These are phyloP conservation scores for Scartelaos histophorus DNA, from an alignment of 2,113 vertebrate genomes.

Conservation along the genomic window DNA sequence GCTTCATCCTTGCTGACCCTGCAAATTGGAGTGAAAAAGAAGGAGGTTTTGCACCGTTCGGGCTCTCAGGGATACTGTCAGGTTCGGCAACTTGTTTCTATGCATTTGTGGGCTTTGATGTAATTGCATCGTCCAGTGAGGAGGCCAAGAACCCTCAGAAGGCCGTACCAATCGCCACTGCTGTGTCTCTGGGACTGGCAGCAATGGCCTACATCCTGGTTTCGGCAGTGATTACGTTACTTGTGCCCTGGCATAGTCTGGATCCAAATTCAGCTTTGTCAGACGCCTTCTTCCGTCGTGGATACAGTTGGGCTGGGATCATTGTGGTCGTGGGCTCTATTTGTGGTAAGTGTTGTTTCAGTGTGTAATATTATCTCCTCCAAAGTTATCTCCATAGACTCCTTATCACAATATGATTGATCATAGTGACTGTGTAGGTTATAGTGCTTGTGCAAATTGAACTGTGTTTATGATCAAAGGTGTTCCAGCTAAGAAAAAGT, in stretches of 20 bases:
- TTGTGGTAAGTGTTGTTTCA: conserved; percentile 84
- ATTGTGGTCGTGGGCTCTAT: conserved; percentile 92
- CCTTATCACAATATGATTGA: neutral
- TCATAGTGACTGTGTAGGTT: neutral
- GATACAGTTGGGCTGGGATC: conserved; percentile 92
- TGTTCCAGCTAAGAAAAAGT: no score
- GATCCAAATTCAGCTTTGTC: conserved; percentile 90
- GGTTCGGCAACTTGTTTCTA: conserved; percentile 96
- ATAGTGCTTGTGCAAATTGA: neutral
- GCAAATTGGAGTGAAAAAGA: conserved; percentile 86
- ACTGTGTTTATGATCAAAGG: neutral
- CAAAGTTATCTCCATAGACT: neutral
- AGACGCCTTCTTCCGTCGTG: conserved; percentile 91
- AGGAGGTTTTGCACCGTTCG: conserved; percentile 89
- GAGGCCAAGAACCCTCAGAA: conserved; percentile 90
- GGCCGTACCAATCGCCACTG: conserved; percentile 87
- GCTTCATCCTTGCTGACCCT: conserved; percentile 86
- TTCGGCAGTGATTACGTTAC: conserved; percentile 88
- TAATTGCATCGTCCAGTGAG: conserved; percentile 93
- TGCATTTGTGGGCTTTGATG: conserved; percentile 93
- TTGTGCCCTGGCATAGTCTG: conserved; percentile 92
- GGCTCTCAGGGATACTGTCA: conserved; percentile 89
- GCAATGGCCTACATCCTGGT: conserved; percentile 88
- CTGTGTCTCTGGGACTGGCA: conserved; percentile 85
- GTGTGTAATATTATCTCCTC: neutral